Base-by-base conservation (phyloP, 2,113 vertebrate genomes). In the Rynchops niger region DNA sequence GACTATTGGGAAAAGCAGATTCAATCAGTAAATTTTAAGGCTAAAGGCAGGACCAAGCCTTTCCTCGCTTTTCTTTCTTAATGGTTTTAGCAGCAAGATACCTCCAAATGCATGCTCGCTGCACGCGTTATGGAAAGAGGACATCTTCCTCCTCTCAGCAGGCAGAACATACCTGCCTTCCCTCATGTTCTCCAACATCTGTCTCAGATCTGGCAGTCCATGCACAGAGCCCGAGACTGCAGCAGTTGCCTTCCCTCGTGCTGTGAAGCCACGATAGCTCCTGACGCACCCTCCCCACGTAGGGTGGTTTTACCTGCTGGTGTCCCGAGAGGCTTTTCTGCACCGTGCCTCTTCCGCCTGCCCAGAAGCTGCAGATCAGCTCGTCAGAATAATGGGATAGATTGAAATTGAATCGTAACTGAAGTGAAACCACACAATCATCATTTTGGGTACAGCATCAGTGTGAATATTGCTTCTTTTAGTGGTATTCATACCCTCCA, bases 231-330 rank as follows among this genome's bases (percentile, higher is more conserved):
- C 66, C 4, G 2, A 45, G 36, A 29, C 30, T 65, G 26, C 66
- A 73, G 88, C 43, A 52, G 3, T 52, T 55, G 2, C 11, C 8
- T 77, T 50, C 18, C 43, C 55, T 86, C 19, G 0, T 32, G 32
- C 17, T 80, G 32, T 11, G 45, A 53, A 79, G 43, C 32, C 74
- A 61, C 29, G 65, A 3, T 26, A 4, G 9, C 20, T 49, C 40
- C 58, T 58, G 53, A 8, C 25, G 23, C 40, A 56, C 22, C 10
- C 47, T 21, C 11, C 56, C 15, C 4, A 2, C 3, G 40, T 1
- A n/a, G 8, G 1, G 0, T 21, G 29, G 29, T 12, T 58, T 65
- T 38, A 16, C 36, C 21, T 4, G 1, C 5, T 17, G 56, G 9
- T 76, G 23, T 85, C 67, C 36, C 22, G 18, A 50, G 45, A 63